A percentile compares a stretch with the other conserved stretches of the same genome.
phyloP scores from a whole-genome alignment of 2,888 invertebrate species.

The Ophraella communa region DNA sequence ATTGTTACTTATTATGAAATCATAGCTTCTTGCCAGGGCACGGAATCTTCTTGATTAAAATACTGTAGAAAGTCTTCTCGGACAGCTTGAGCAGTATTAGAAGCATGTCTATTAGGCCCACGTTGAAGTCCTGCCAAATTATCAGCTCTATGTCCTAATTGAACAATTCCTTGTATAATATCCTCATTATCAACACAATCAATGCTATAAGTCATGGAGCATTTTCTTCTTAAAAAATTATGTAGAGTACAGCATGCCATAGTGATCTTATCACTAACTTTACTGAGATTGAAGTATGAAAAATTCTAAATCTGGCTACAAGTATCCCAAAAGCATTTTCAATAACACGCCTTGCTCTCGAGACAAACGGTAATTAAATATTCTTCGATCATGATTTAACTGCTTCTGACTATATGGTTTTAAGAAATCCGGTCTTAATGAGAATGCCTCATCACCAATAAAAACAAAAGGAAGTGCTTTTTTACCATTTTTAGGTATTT shows the following conservation, averaged over 20 bases:
- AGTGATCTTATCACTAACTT: conserved; percentile 28
- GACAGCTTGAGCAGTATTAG: conserved; percentile 18
- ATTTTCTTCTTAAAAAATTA: conserved; percentile 34
- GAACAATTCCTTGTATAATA: conserved; percentile 21
- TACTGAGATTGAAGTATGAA: conserved; percentile 31
- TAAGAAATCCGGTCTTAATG: conserved; percentile 33
- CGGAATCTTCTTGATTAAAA: conserved; percentile 27
- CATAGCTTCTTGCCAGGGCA: no score
- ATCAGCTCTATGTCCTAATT: conserved; percentile 24
- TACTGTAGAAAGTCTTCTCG: conserved; percentile 24
- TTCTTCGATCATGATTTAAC: conserved; percentile 18
- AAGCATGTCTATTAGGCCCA: conserved; percentile 21
- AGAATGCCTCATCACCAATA: conserved; percentile 42
- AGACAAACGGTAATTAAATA: conserved; percentile 37
- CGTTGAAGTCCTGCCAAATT: conserved; percentile 16
- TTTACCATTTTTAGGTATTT: conserved; percentile 5
- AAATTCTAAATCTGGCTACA: conserved; percentile 43
- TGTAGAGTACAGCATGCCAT: conserved; percentile 37
- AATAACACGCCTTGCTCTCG: conserved; percentile 25
- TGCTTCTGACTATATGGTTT: conserved; percentile 33
- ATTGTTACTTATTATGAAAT: no score
- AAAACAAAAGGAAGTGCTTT: conserved; percentile 35
- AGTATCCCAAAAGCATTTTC: conserved; percentile 45
- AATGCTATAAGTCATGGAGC: not conserved
- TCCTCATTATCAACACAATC: conserved; percentile 30